Percentiles rank a stretch among this genome's conserved stretches.
Conservation (phyloP, 1,140 invertebrate species). For the Zaprionus tsacasi region DNA sequence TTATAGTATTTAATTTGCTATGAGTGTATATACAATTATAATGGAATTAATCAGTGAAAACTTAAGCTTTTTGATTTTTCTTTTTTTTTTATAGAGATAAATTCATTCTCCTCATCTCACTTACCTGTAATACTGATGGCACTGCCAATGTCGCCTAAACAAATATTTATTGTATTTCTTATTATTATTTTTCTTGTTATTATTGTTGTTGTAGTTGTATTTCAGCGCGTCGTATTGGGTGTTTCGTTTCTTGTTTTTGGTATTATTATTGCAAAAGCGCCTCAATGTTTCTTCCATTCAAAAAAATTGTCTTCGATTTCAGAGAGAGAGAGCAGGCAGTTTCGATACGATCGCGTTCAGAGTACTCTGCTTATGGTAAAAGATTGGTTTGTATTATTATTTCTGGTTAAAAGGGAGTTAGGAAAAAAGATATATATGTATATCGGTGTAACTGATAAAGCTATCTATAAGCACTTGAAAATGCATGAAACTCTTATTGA, state of each 20-base stretch:
- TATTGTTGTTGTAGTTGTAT: conserved; percentile 17
- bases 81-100: too few species aligned
- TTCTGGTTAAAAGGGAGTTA: not conserved
- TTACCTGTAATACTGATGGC: conserved; percentile 42
- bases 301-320: conserved; percentile 51
- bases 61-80: too few species aligned
- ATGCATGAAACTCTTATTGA: not conserved
- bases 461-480: not conserved
- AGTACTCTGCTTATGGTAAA: not conserved
- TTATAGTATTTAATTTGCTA: not conserved
- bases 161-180: conserved; percentile 10
- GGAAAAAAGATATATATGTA: not conserved
- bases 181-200: conserved; percentile 9
- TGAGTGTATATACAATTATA: too few species aligned
- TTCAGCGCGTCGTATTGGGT: conserved; percentile 28
- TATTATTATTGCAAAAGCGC: conserved; percentile 31
- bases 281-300: conserved; percentile 73
- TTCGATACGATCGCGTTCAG: not conserved
- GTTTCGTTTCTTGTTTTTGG: conserved; percentile 16
- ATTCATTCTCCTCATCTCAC: not conserved
- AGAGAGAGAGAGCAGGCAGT: not conserved
- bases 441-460: too few species aligned
- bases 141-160: conserved; percentile 31
- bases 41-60: too few species aligned
- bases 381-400: not conserved